Evolutionary conservation across 2,113 vertebrate genomes (phyloP), one percentile per base, ranked within the genome.

Genomic region (Plestiodon gilberti): DNA sequence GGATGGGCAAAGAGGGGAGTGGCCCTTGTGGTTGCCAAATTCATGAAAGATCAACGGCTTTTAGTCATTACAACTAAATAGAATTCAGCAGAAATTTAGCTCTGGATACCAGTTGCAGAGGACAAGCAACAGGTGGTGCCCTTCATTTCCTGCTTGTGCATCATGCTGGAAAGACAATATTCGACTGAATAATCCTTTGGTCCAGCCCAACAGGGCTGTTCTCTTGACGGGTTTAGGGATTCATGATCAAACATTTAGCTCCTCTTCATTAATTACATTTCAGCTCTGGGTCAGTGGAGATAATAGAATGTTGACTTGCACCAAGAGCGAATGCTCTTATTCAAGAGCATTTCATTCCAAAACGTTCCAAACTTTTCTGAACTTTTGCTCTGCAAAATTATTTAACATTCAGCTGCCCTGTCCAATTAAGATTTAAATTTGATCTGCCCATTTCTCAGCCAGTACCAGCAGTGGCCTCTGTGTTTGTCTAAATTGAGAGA

Each of bases 351-450:
- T 82, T 40, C 35, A 59, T 73, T 59, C 22, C 48, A 71, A 25
- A 82, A 15, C 28, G 33, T 23, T 28, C 23, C 70, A 83, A 28
- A 38, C 35, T 30, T 61, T 61, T 74, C 35, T 74, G 33, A 83
- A 73, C 70, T 61, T 61, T 38, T 61, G 69, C 52, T 74, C 81
- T 82, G 81, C 71, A 61, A 33, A 74, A 74, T 74, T 73, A 83
- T 61, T 83, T 74, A 83, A 74, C 55, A 43, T 83, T 83, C 70
- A 83, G 48, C 55, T 83, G 70, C 70, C 55, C 55, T 74, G 61
- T 43, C 70, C 70, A 83, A 83, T 74, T 74, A 83, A 61, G 70
- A 74, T 74, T 83, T 83, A 74, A 83, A 83, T 83, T 61, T 61
- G 67, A 74, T 83, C 70, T 61, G 43, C 82, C 70, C 25, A 35